A percentile compares a stretch with the other conserved stretches of the same genome.
Evolutionary conservation across 2,113 vertebrate species (phyloP).

Genomic region (Ceuthmochares aereus): DNA sequence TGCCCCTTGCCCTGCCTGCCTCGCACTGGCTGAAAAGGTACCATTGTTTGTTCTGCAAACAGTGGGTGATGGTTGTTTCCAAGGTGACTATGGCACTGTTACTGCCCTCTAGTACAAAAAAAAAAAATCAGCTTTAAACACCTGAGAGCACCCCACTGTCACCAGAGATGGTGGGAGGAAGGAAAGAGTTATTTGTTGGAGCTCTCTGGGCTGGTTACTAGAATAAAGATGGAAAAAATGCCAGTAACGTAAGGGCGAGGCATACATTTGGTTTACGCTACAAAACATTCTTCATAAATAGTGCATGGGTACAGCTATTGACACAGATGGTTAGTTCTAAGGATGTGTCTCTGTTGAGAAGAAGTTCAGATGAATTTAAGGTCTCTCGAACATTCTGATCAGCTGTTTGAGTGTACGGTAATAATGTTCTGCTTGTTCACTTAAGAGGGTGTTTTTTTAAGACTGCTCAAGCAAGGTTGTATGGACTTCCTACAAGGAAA

Average conservation of each 20-base stretch:
- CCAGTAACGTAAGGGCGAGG: not conserved
- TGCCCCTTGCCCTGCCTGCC: constrained; percentile 85
- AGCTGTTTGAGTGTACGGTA: not conserved
- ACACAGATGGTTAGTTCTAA: not conserved
- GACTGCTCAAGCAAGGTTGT: not conserved
- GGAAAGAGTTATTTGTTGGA: not conserved
- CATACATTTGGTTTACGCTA: not conserved
- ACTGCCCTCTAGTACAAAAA: constrained; percentile 74
- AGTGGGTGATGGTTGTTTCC: constrained; percentile 89
- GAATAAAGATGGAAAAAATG: not conserved
- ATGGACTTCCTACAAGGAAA: not conserved
- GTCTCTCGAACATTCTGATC: not conserved
- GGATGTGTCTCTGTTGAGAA: not conserved
- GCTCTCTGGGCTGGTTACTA: not conserved
- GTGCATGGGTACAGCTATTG: not conserved
- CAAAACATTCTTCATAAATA: not conserved
- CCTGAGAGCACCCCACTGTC: constrained; percentile 82
- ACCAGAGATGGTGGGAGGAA: not conserved
- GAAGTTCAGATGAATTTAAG: not conserved
- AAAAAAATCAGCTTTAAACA: constrained; percentile 64
- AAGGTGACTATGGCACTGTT: constrained; percentile 78
- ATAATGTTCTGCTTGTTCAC: not conserved
- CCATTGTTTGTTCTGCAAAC: constrained; percentile 96
- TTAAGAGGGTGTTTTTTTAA: not conserved
- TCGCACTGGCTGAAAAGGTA: constrained; percentile 87